Evolutionary conservation across 2,113 vertebrate genomes (phyloP).

Genomic region (Phylloscopus trochilus): DNA sequence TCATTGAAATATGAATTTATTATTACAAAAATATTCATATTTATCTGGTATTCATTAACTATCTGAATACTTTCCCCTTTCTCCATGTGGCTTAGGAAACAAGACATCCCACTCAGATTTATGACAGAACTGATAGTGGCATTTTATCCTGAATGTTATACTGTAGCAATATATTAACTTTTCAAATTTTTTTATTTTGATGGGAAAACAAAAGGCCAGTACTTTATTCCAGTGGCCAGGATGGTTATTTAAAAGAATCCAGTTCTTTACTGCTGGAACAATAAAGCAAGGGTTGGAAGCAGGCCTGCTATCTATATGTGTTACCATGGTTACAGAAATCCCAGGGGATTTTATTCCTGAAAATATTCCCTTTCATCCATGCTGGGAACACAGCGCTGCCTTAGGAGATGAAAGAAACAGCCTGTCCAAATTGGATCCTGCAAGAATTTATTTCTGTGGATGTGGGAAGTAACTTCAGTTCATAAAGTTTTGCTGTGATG

Average conservation of each 20-base stretch:
- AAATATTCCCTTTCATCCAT: background rate
- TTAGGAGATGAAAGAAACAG: background rate
- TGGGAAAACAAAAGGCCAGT: background rate
- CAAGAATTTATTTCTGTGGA: background rate
- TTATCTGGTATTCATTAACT: background rate
- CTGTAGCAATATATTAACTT: background rate
- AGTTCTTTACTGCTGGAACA: background rate
- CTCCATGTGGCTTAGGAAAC: background rate
- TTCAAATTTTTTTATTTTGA: background rate
- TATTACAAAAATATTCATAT: rapidly evolving
- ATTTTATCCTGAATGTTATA: background rate
- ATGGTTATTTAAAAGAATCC: background rate
- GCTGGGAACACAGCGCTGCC: background rate
- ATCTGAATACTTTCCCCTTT: background rate
- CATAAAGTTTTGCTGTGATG: background rate
- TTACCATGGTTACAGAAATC: slow-evolving; percentile 32
- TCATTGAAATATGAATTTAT: background rate
- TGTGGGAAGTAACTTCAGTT: background rate
- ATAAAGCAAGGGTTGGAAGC: background rate
- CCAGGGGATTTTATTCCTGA: background rate
- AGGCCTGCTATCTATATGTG: background rate
- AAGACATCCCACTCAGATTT: background rate
- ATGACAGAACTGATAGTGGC: background rate
- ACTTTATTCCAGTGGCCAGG: background rate
- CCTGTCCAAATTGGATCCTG: background rate